phyloP scores from a whole-genome alignment of 2,888 invertebrate species.

The Ophraella communa region DNA sequence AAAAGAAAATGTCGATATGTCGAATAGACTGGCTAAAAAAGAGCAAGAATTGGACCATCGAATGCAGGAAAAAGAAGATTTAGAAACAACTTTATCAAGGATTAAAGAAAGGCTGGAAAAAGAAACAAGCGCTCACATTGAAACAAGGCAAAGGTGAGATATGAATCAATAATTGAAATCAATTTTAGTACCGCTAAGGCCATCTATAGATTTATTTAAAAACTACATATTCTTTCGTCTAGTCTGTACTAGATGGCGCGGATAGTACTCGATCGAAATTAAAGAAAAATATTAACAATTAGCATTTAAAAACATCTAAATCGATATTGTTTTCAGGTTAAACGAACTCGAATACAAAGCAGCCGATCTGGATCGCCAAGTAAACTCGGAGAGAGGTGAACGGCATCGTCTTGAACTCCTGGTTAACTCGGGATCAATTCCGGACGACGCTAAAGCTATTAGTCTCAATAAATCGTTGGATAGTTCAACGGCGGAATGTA shows the following conservation, averaged over 20 bases:
- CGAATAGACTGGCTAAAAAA: conserved; percentile 85
- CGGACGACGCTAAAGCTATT: conserved; percentile 89
- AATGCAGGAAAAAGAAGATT: conserved; percentile 90
- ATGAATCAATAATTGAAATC: too few relatives aligned
- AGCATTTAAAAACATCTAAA: too few relatives aligned
- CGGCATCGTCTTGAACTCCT: conserved; percentile 82
- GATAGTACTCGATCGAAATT: not conserved
- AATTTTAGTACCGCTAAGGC: not conserved
- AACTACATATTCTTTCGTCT: not conserved
- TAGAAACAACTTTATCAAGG: conserved; percentile 79
- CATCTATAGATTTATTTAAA: not conserved
- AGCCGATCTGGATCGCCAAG: conserved; percentile 63
- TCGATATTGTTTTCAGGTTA: conserved; percentile 38
- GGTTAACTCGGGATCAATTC: conserved; percentile 89
- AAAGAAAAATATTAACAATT: not conserved
- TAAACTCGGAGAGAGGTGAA: conserved; percentile 81
- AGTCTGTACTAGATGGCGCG: not conserved
- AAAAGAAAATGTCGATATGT: conserved; percentile 86
- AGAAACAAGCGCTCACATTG: conserved; percentile 86
- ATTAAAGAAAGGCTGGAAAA: conserved; percentile 88
- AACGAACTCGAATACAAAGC: conserved; percentile 66
- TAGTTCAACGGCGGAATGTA: conserved; percentile 35
- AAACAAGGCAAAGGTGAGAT: conserved; percentile 72
- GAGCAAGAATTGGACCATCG: conserved; percentile 91
- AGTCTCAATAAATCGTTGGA: conserved; percentile 56